Percentiles rank a stretch among this genome's conserved stretches.
phyloP scores from a whole-genome alignment of 1,140 invertebrate species.

The Hesperophylax magnus region DNA sequence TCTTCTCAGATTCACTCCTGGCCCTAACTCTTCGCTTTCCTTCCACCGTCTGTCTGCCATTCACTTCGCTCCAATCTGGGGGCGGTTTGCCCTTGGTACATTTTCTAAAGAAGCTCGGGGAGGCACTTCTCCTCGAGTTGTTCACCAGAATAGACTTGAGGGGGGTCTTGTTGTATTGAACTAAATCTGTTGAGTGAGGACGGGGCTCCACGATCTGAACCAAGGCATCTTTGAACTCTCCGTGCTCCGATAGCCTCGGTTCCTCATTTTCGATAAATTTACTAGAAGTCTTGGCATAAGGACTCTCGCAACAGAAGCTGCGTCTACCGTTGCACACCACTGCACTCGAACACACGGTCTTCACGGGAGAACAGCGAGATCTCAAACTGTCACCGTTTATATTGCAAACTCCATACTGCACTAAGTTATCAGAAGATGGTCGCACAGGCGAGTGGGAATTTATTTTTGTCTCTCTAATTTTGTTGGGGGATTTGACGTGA shows the following conservation, averaged over 20 bases:
- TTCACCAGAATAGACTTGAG: conserved; percentile 44
- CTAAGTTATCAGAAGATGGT: conserved; percentile 4
- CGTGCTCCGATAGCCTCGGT: conserved; percentile 45
- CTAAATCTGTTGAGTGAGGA: conserved; percentile 35
- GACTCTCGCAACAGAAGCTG: neutral
- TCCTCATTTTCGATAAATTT: conserved; percentile 55
- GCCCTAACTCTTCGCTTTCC: conserved; percentile 49
- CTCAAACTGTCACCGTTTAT: conserved; percentile 31
- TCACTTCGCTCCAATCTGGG: conserved; percentile 44
- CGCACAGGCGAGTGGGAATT: neutral
- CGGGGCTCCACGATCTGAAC: conserved; percentile 38
- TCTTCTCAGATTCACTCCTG: conserved; percentile 54
- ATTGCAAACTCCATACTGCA: conserved; percentile 22
- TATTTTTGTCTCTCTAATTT: conserved; percentile 33
- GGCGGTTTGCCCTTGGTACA: conserved; percentile 45
- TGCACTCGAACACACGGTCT: conserved; percentile 17
- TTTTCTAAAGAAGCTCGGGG: conserved; percentile 53
- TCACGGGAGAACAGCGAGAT: conserved; percentile 15
- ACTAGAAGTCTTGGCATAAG: conserved; percentile 15
- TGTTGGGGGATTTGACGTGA: conserved; percentile 20
- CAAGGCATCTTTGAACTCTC: conserved; percentile 49
- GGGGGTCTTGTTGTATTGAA: conserved; percentile 37
- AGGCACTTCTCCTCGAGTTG: conserved; percentile 52
- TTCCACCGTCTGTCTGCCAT: conserved; percentile 25
- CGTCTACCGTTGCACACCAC: conserved; percentile 23